Base-by-base conservation (phyloP, 2,888 invertebrate genomes). In the Empis livida region DNA sequence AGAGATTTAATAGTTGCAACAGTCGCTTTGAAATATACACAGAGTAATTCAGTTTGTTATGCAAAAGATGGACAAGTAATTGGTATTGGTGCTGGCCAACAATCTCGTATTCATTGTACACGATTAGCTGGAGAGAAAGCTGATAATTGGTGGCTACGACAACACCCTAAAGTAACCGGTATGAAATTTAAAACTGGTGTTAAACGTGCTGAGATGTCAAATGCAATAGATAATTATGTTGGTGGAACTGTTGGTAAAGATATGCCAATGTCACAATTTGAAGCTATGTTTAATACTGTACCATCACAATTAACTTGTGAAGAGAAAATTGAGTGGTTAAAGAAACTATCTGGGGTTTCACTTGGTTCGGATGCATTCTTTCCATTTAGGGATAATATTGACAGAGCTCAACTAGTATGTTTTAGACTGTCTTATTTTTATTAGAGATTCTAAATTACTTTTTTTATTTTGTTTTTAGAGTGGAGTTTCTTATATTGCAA, bases 11-110 rank as follows among this genome's bases (percentile, higher is more conserved):
- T 92, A 41, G 91, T 99, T 2, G 96, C 97, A 1, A 94, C 94
- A 0, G 91, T 97, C 50, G 90, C 96, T 0, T 73, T 97, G 16
- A 99, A 99, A 65, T 99, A 94, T 64, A 95, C 97, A 0, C 97
- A 99, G 70, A 96, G 96, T 58, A 99, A 99, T 70, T 96, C 95
- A 0, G 97, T 99, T 0, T 97, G 96, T 64, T 97, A 86, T 61
- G 95, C 96, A 0, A 83, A 83, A 57, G 87, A 94, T 67, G 66
- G 65, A 0, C 71, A 84, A 75, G 84, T 91, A 13, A 82, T 96
- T 59, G 97, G 97, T 15, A 95, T 95, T 58, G 97, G 97, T 27
- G 97, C 97, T n/a, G 97, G 97, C 0, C 97, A 99, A 64, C 97
- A 99, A 69, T 95, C 94, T 0, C 80, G 97, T 54, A 96, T 99